Evolutionary conservation across 2,113 vertebrate species (phyloP).

Genomic region (Sapayoa aenigma): DNA sequence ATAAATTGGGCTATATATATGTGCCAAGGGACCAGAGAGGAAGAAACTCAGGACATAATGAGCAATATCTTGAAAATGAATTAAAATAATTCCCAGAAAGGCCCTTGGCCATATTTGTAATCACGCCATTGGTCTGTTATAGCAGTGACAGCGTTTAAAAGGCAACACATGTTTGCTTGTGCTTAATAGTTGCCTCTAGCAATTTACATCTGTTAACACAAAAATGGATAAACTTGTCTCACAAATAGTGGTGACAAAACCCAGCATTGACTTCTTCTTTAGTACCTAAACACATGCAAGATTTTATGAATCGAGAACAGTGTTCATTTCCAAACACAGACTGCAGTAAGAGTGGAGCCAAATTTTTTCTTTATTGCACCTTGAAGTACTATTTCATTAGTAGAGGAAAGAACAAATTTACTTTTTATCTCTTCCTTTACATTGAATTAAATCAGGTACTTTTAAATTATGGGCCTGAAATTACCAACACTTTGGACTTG

Average conservation of each 20-base stretch:
- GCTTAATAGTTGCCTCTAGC: neutral
- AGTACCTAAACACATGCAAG: neutral
- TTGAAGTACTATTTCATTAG: constrained; percentile 47
- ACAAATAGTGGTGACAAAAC: neutral
- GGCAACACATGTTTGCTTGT: neutral
- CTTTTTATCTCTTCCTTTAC: constrained; percentile 61
- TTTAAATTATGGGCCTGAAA: constrained; percentile 69
- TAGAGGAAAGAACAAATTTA: constrained; percentile 57
- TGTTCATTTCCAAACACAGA: neutral
- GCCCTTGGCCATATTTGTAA: neutral
- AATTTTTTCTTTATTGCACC: constrained; percentile 30
- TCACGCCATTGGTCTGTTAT: neutral
- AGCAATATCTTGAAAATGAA: neutral
- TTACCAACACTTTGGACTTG: constrained; percentile 53
- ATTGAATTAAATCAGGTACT: constrained; percentile 59
- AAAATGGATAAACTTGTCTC: neutral
- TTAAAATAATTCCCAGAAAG: neutral
- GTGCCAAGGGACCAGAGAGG: neutral
- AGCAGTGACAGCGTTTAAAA: neutral
- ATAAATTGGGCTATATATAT: neutral
- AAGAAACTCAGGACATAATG: neutral
- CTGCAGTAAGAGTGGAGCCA: neutral
- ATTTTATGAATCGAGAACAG: constrained; percentile 3
- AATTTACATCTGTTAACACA: constrained; percentile 20
- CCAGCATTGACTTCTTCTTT: neutral